Evolutionary conservation across 2,888 invertebrate species (phyloP).

Genomic region (Ecdyonurus torrentis): DNA sequence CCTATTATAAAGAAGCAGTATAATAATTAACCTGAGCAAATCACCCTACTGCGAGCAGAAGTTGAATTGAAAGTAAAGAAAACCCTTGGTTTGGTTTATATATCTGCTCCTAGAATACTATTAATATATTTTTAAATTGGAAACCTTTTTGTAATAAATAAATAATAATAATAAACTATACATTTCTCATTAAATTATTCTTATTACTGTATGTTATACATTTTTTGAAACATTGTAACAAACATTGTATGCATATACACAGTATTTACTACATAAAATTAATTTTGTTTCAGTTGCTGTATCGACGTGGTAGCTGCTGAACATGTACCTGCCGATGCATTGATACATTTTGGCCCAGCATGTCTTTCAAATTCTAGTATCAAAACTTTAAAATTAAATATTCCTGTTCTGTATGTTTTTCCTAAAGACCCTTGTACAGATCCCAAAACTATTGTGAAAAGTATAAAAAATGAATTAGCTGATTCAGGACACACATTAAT

Average conservation of each 20-base stretch:
- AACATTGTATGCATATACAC: no score
- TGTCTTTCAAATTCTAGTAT: constrained; percentile 38
- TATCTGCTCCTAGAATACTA: no score
- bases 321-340: constrained; percentile 67
- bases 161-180: no score
- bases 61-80: no score
- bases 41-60: no score
- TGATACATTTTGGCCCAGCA: constrained; percentile 82
- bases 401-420: background rate
- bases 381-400: background rate
- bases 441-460: background rate
- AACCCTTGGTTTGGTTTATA: no score
- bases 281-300: constrained; percentile 51
- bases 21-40: no score
- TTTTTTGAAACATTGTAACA: background rate
- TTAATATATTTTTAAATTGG: no score
- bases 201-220: background rate
- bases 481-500: background rate
- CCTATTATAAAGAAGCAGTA: no score
- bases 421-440: background rate
- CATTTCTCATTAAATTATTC: background rate
- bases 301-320: constrained; percentile 79
- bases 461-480: background rate
- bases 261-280: background rate
- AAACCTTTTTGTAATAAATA: no score